Conservation (phyloP, 2,113 vertebrate genomes). For the Crotalus helleri region DNA sequence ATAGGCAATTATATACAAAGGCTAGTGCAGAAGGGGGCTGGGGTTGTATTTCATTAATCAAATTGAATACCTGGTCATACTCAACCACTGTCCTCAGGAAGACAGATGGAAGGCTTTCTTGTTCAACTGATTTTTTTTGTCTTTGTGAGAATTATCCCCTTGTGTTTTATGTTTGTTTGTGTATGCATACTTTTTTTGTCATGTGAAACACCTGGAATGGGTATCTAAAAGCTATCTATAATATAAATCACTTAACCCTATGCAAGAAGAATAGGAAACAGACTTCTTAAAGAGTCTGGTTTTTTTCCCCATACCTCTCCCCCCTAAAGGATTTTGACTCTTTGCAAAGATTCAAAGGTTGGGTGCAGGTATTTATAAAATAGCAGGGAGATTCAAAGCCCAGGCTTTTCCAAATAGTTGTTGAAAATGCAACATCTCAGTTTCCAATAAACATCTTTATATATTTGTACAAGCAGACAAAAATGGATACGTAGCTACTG, state of each 20-base stretch:
- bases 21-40: background rate
- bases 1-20: background rate
- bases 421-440: background rate
- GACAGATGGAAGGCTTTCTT: background rate
- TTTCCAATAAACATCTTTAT: background rate
- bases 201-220: background rate
- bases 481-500: background rate
- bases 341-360: background rate
- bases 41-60: background rate
- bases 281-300: background rate
- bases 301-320: background rate
- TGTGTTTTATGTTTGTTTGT: background rate
- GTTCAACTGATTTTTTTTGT: background rate
- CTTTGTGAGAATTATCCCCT: background rate
- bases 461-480: background rate
- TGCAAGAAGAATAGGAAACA: background rate
- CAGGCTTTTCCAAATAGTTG: background rate
- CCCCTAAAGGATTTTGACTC: background rate
- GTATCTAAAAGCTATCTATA: background rate
- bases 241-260: background rate
- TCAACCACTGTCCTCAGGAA: background rate
- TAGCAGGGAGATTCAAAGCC: background rate
- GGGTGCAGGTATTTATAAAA: background rate
- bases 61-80: background rate
- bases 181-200: background rate